A percentile compares a stretch with the other conserved stretches of the same genome.
Conservation (phyloP, 2,888 invertebrate genomes). For the Caenorhabditis imperialis region DNA sequence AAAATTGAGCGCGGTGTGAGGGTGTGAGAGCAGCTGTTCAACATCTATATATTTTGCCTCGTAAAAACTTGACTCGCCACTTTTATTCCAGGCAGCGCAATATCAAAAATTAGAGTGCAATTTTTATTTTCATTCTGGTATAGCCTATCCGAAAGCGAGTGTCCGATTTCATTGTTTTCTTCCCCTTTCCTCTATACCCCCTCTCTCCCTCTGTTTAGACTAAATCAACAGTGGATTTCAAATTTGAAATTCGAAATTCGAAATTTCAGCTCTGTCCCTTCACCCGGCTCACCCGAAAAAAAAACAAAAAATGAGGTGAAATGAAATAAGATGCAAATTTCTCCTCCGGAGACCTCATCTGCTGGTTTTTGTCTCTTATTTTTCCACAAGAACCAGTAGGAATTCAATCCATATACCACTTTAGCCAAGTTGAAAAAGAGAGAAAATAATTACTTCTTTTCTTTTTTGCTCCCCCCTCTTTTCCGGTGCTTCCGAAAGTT, state of each 20-base stretch:
- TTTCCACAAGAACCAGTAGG: not conserved
- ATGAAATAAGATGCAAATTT: constrained; percentile 52
- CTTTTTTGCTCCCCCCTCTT: constrained; percentile 7
- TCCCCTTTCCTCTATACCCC: constrained; percentile 6
- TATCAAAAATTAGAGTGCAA: too few species aligned
- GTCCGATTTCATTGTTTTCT: not conserved
- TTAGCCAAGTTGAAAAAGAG: not conserved
- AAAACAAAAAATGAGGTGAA: constrained; percentile 9
- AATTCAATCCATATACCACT: constrained; percentile 5
- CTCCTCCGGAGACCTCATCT: constrained; percentile 17
- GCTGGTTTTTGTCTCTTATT: constrained; percentile 1
- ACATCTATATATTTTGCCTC: too few species aligned
- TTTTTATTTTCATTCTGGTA: too few species aligned
- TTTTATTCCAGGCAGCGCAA: too few species aligned
- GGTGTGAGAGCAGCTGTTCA: constrained; percentile 9
- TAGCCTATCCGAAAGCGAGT: not conserved
- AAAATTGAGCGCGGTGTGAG: constrained; percentile 29
- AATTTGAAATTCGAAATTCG: too few species aligned
- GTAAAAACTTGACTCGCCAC: too few species aligned
- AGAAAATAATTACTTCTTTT: constrained; percentile 35
- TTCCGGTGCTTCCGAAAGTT: constrained; percentile 1
- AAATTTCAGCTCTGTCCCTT: too few species aligned
- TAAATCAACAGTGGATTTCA: constrained; percentile 25
- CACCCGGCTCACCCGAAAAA: not conserved
- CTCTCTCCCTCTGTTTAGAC: constrained; percentile 28